A percentile compares a stretch with the other conserved stretches of the same genome.
phyloP scores from a whole-genome alignment of 2,888 invertebrate species.

The Macroteleia sp. region DNA sequence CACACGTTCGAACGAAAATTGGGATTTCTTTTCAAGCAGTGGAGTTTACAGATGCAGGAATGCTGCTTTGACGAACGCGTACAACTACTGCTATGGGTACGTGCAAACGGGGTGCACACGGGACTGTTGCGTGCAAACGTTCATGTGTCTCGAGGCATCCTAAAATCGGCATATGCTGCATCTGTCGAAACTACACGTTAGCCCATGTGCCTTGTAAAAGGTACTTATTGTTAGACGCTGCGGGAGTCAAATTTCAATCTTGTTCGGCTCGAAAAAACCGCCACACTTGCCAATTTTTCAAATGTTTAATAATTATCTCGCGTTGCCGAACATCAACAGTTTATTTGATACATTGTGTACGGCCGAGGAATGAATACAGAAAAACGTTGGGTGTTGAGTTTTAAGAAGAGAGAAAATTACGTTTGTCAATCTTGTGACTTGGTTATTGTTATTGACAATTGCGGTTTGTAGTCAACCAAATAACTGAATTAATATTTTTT shows the following conservation, averaged over 20 bases:
- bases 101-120: too few species aligned
- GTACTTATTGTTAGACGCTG: conserved; percentile 46
- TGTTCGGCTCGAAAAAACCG: conserved; percentile 20
- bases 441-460: background rate
- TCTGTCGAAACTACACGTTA: conserved; percentile 62
- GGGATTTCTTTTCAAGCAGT: conserved; percentile 38
- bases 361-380: too few species aligned
- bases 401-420: too few species aligned
- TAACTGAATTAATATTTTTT: conserved; percentile 37
- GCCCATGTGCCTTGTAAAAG: conserved; percentile 49
- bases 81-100: conserved; percentile 32
- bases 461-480: conserved; percentile 1
- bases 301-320: conserved; percentile 13
- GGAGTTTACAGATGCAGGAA: conserved; percentile 53
- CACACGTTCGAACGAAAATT: conserved; percentile 31
- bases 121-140: conserved; percentile 60
- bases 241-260: conserved; percentile 58
- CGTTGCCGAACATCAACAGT: conserved; percentile 29
- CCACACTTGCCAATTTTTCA: conserved; percentile 33
- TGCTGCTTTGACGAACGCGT: conserved; percentile 54
- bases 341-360: too few species aligned
- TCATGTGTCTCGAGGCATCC: conserved; percentile 57
- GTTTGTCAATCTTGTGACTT: too few species aligned
- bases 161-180: conserved; percentile 49
- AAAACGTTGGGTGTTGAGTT: too few species aligned